Evolutionary conservation across 2,888 invertebrate species (phyloP), one percentile per base, ranked within the genome.

Genomic region (Gastrophysa polygoni): DNA sequence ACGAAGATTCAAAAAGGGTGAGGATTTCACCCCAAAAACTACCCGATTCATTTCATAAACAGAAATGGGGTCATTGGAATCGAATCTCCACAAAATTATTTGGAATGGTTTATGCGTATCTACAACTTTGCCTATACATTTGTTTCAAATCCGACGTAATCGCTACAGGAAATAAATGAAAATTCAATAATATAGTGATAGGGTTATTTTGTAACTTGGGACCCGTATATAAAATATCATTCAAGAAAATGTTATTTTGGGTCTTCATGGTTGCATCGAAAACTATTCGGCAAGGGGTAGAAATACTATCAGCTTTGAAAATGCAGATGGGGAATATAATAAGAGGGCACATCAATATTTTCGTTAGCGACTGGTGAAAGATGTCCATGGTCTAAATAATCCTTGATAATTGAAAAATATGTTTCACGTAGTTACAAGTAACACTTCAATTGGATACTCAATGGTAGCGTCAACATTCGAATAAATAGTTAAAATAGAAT

Each of bases 161-260:
- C 7, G 47, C 47, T 11, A 47, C 11, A n/a, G 21, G 18, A 47
- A 47, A 47, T 20, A 47, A 21, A 20, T 34, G 44, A 47, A 59
- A 59, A 47, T 59, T 59, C 3, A 59, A 34, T 17, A 59, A 21
- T 18, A 59, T 54, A 3, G 59, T 21, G 20, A 47, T n/a, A 1
- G 34, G 24, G 32, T 46, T 46, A 32, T 59, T 59, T 46, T 52
- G 52, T 46, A 52, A 59, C 32, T 48, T 59, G 2, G 59, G 59
- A 16, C 54, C 54, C 8, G 32, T 44, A 47, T 48, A 48, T 7
- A 49, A 24, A 38, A 49, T 49, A 55, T 59, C 54, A 34, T 48
- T 49, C 14, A 49, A n/a, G 7, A 47, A 48, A 16, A 57, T 49
- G 8, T 21, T 38, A 16, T 47, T 56, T 10, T 47, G 29, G 18